Conservation (phyloP, 2,113 vertebrate species). For the Lasiurus cinereus region DNA sequence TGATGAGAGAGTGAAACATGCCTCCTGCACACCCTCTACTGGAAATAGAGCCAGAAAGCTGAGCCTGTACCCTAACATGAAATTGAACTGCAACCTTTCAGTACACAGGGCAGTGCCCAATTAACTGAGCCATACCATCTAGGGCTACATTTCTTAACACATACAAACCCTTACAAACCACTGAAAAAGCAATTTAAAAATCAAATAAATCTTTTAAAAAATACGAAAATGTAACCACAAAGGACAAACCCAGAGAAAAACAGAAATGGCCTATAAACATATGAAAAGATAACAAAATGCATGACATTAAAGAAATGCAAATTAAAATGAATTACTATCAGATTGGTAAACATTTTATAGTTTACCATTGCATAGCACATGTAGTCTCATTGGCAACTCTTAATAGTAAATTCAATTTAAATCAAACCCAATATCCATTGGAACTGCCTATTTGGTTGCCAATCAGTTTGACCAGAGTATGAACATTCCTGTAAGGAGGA, state of each 20-base stretch:
- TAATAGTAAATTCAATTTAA: slow-evolving; percentile 32
- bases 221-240: background rate
- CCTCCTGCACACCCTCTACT: background rate
- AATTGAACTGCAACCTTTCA: background rate
- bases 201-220: background rate
- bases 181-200: background rate
- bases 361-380: background rate
- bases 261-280: background rate
- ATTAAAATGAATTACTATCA: slow-evolving; percentile 4
- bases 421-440: background rate
- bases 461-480: background rate
- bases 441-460: background rate
- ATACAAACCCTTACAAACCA: slow-evolving; percentile 5
- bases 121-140: background rate
- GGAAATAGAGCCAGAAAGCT: background rate
- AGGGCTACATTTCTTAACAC: background rate
- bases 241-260: background rate
- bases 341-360: background rate
- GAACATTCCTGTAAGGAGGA: background rate
- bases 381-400: background rate
- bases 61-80: background rate
- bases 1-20: background rate
- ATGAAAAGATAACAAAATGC: background rate
- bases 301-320: slow-evolving; percentile 7
- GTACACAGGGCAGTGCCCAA: background rate